phyloP scores from a whole-genome alignment of 2,113 vertebrate species.

The Lophotis ruficrista region DNA sequence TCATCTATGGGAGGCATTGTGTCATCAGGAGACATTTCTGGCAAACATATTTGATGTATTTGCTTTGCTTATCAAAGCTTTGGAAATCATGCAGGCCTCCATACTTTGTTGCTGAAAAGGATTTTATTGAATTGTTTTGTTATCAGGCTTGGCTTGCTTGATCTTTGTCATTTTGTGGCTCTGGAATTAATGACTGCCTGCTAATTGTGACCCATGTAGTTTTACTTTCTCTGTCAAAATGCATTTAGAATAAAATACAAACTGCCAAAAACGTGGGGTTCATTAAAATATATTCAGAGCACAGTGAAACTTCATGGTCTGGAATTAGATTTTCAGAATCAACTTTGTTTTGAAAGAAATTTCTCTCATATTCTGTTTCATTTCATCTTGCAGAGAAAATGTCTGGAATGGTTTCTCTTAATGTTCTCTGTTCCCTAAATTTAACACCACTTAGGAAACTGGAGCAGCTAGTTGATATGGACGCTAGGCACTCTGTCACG shows the following conservation, averaged over 20 bases:
- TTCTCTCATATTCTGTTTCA: neutral
- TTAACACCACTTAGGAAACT: neutral
- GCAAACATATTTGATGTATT: fast-evolving
- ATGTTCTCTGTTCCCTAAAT: neutral
- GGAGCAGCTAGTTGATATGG: neutral
- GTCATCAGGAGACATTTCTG: neutral
- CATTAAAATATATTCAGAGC: neutral
- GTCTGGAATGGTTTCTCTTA: neutral
- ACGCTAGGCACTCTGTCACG: neutral
- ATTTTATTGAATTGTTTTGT: neutral
- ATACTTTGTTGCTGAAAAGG: neutral
- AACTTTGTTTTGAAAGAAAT: neutral
- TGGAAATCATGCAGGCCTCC: neutral
- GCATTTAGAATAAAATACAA: neutral
- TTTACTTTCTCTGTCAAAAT: neutral
- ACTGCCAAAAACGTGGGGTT: neutral
- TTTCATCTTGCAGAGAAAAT: neutral
- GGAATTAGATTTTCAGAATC: neutral
- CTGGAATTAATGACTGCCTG: neutral
- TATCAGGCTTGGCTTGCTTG: neutral
- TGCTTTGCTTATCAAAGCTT: neutral
- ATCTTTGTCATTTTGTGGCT: neutral
- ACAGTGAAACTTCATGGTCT: neutral
- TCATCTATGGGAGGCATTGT: neutral
- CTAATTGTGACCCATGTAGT: neutral